Evolutionary conservation across 2,113 vertebrate genomes (phyloP).

Genomic region (Cygnus atratus): DNA sequence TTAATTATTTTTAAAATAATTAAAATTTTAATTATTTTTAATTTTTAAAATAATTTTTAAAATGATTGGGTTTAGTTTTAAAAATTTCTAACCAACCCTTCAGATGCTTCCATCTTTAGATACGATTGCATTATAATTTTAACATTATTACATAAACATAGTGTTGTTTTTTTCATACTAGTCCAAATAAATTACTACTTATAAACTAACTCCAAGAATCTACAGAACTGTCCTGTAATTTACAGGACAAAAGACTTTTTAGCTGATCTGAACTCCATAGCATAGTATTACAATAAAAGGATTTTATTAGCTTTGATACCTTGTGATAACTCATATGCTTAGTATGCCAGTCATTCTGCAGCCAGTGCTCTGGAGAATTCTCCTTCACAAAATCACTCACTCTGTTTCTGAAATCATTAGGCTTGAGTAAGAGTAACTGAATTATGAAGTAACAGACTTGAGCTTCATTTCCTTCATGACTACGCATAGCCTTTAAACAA

Average conservation of each 20-base stretch:
- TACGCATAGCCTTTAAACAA: constrained; percentile 91
- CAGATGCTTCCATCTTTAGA: neutral
- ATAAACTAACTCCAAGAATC: neutral
- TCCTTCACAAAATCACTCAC: constrained; percentile 99
- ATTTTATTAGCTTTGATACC: constrained; percentile 71
- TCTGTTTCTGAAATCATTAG: constrained; percentile 97
- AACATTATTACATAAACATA: neutral
- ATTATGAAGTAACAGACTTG: constrained; percentile 99
- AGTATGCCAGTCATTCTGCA: constrained; percentile 98
- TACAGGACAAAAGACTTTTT: neutral
- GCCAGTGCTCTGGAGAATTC: constrained; percentile 98
- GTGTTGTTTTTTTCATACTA: neutral
- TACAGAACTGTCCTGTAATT: neutral
- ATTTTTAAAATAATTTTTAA: neutral
- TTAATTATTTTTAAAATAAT: no score
- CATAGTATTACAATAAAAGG: neutral
- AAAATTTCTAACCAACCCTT: neutral
- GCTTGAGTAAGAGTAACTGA: constrained; percentile 94
- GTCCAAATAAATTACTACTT: neutral
- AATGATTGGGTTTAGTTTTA: neutral
- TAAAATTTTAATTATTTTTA: no score
- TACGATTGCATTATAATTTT: neutral
- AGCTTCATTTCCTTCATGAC: constrained; percentile 98
- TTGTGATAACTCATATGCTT: constrained; percentile 99
- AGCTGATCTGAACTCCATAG: neutral